Percentiles rank a stretch among this genome's conserved stretches.
phyloP scores from a whole-genome alignment of 2,888 invertebrate species.

The Cephus pulcher region DNA sequence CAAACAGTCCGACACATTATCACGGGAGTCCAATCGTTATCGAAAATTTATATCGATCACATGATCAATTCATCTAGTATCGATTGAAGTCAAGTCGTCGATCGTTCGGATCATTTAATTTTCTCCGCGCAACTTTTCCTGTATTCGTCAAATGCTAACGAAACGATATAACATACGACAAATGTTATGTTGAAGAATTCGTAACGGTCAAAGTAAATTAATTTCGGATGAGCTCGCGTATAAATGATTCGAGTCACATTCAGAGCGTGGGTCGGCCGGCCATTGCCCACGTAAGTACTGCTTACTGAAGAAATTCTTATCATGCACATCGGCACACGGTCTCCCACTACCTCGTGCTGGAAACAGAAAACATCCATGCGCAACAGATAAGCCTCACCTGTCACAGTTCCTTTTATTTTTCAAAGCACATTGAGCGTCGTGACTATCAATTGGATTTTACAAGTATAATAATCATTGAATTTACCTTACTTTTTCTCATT shows the following conservation, averaged over 20 bases:
- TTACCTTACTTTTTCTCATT: neutral
- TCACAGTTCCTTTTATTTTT: neutral
- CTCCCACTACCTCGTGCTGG: neutral
- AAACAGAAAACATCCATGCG: neutral
- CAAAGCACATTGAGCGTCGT: neutral
- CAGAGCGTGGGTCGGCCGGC: neutral
- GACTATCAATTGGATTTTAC: neutral
- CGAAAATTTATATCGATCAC: neutral
- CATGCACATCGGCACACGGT: neutral
- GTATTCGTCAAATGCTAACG: neutral
- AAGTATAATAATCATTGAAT: neutral
- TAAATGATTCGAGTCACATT: neutral
- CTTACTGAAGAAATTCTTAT: neutral
- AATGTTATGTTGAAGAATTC: neutral
- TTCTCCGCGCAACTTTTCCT: neutral
- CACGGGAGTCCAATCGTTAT: neutral
- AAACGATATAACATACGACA: neutral
- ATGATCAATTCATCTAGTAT: neutral
- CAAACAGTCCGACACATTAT: neutral
- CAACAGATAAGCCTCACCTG: neutral
- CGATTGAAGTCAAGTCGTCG: neutral
- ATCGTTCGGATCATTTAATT: neutral
- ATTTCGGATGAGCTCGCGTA: neutral
- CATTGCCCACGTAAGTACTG: neutral
- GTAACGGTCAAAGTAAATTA: neutral